Conservation (phyloP, 2,113 vertebrate genomes). For the Semnornis frantzii region DNA sequence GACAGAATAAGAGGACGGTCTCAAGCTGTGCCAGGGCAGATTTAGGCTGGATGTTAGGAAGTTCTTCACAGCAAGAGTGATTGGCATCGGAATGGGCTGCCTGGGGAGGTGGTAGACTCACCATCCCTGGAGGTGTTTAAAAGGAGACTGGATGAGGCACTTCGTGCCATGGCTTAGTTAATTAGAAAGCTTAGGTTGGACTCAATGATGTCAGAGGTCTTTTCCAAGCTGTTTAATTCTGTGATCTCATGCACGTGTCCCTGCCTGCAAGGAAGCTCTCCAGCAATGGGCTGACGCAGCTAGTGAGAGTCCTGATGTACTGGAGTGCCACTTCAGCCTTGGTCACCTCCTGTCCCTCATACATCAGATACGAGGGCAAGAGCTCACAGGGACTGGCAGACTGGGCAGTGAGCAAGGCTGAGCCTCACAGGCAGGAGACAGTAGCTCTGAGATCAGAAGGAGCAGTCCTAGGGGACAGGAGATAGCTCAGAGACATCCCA, state of each 20-base stretch:
- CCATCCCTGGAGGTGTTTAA: too few species aligned
- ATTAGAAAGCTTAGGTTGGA: too few species aligned
- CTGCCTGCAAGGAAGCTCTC: not conserved
- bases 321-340: not conserved
- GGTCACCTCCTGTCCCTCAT: not conserved
- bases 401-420: not conserved
- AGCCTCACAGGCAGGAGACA: accelerated
- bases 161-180: too few species aligned
- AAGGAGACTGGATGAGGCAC: too few species aligned
- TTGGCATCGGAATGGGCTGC: too few species aligned
- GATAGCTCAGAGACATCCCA: not conserved
- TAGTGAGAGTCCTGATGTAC: not conserved
- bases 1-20: too few species aligned
- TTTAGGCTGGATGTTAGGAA: too few species aligned
- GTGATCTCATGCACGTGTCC: not conserved
- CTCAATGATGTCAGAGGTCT: too few species aligned
- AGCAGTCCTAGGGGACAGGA: not conserved
- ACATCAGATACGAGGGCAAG: not conserved
- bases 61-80: too few species aligned
- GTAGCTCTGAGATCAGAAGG: not conserved
- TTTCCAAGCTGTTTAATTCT: too few species aligned
- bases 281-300: not conserved
- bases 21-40: too few species aligned
- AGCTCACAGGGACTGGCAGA: not conserved
- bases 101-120: too few species aligned